Evolutionary conservation across 2,888 invertebrate species (phyloP).

Genomic region (Congeria kusceri): DNA sequence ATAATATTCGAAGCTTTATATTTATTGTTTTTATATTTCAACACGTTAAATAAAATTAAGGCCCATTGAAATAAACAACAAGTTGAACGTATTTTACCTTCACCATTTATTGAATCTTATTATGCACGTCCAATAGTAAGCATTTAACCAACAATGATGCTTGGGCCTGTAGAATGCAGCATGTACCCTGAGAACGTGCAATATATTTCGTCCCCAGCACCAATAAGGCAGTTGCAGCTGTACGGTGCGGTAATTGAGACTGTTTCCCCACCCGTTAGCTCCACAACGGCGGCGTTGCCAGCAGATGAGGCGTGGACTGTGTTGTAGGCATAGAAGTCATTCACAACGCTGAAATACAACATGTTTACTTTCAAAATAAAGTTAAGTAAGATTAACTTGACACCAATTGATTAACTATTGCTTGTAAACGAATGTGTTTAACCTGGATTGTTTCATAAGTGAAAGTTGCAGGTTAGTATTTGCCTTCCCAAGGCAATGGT

Average conservation of each 20-base stretch:
- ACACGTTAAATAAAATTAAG: no score
- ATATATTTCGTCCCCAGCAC: conserved; percentile 50
- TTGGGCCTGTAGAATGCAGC: conserved; percentile 1
- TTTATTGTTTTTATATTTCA: no score
- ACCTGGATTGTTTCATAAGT: conserved; percentile 52
- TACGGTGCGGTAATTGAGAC: conserved; percentile 43
- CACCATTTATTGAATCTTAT: no score
- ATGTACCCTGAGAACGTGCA: conserved; percentile 64
- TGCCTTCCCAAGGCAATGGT: conserved; percentile 54
- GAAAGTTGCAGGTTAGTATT: conserved; percentile 48
- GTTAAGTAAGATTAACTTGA: no score
- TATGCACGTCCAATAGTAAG: no score
- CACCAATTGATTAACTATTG: no score
- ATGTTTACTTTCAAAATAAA: no score
- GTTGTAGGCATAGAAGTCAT: not conserved
- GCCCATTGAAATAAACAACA: no score
- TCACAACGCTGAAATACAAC: no score
- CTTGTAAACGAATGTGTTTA: not conserved
- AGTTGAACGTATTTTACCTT: no score
- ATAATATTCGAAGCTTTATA: no score
- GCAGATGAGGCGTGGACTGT: conserved; percentile 40
- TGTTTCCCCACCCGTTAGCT: conserved; percentile 45
- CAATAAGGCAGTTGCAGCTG: conserved; percentile 32
- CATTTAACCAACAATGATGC: no score
- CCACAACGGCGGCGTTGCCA: conserved; percentile 57